Evolutionary conservation across 2,797 vertebrate species (phyloP), one percentile per base, ranked within the genome.

Genomic region (Acridotheres tristis): DNA sequence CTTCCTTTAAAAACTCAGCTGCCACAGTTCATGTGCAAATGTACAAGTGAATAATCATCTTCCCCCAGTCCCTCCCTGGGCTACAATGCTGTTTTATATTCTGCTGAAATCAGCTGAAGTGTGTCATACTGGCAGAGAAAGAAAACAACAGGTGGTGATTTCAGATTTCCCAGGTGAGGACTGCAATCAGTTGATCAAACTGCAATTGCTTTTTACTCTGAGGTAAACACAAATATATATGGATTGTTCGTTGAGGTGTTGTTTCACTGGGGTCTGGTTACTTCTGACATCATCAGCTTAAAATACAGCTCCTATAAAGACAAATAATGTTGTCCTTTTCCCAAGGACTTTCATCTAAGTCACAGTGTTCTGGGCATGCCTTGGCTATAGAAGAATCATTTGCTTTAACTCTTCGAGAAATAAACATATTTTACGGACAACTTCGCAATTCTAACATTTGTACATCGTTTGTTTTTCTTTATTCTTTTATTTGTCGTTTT

Each of bases 61-160:
- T 79, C 50, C 69, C 50, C 77, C 43, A 29, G 2, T 30, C 14
- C 57, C 19, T 57, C 50, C 43, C 65, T 30, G 36, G 48, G 77
- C 67, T 90, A 85, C 90, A 77, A 8, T 40, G 89, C n/a, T 93
- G n/a, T 50, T 97, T 94, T 88, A 72, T 96, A 93, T 96, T 96
- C 80, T 92, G 76, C 86, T 85, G 88, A 93, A 95, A 96, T 88
- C 78, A 94, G 79, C 58, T 89, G 54, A 90, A 96, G 79, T 94
- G 89, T 97, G 87, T 93, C 93, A 92, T 63, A 77, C 30, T 67
- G 73, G 62, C 81, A 91, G 67, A 2, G 11, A 92, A 95, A 95
- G 89, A 95, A 97, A 97, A 96, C 96, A 98, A 97, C 96, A 97
- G 96, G 96, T 97, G 95, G 76, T 93, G 82, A 96, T 94, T 95